Evolutionary conservation across 2,888 invertebrate species (phyloP).

Genomic region (Augochlorella aurata): DNA sequence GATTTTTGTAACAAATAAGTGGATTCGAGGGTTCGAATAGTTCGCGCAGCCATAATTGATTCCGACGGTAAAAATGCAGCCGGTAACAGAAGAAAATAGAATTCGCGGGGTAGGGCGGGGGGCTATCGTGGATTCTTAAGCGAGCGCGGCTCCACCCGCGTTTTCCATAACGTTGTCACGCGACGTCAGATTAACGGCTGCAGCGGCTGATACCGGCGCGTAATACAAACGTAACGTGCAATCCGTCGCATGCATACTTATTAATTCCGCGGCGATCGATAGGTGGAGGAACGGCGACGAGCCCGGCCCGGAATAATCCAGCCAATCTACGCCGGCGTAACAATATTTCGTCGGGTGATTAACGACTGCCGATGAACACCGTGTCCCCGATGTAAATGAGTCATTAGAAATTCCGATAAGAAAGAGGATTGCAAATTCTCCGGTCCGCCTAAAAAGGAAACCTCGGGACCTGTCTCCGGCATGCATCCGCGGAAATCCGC

Average conservation of each 20-base stretch:
- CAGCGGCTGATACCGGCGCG: slow-evolving; percentile 54
- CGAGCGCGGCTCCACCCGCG: slow-evolving; percentile 27
- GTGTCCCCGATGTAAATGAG: slow-evolving; percentile 58
- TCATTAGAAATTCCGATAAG: slow-evolving; percentile 62
- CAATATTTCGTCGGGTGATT: slow-evolving; percentile 63
- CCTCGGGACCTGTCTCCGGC: not conserved
- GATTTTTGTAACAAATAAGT: too few relatives aligned
- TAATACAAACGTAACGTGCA: slow-evolving; percentile 66
- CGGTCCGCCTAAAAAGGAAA: not conserved
- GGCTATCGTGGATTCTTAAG: slow-evolving; percentile 25
- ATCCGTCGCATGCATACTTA: slow-evolving; percentile 69
- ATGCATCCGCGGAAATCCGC: not conserved
- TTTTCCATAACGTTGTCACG: slow-evolving; percentile 56
- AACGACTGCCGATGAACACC: slow-evolving; percentile 57
- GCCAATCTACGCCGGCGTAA: slow-evolving; percentile 55
- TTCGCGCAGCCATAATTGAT: not conserved
- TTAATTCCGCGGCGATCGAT: slow-evolving; percentile 63
- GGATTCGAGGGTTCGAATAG: too few relatives aligned
- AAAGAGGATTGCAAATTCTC: slow-evolving; percentile 31
- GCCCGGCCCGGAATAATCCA: slow-evolving; percentile 49
- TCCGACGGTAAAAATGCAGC: not conserved
- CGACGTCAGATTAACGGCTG: slow-evolving; percentile 62
- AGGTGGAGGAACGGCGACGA: slow-evolving; percentile 38
- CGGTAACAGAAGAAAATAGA: not conserved
- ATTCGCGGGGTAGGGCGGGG: not conserved